Percentiles rank a stretch among this genome's conserved stretches.
phyloP scores from a whole-genome alignment of 2,888 invertebrate species.

The Morpho deidamia region DNA sequence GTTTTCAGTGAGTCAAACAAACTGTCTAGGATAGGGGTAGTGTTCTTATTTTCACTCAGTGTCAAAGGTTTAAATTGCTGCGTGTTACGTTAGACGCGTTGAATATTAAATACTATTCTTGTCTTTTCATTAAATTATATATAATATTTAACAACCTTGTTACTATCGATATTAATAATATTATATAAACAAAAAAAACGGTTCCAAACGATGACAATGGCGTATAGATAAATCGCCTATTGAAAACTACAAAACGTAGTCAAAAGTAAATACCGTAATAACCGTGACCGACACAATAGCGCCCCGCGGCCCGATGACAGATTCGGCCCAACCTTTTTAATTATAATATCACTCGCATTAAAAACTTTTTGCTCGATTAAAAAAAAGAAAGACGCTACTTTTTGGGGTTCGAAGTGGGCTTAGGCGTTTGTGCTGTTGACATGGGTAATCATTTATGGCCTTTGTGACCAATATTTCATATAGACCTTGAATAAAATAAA shows the following conservation, averaged over 20 bases:
- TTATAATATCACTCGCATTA: constrained; percentile 77
- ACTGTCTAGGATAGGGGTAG: too few relatives aligned
- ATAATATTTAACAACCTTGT: too few relatives aligned
- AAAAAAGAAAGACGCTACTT: constrained; percentile 29
- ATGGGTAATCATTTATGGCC: constrained; percentile 17
- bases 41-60: too few relatives aligned
- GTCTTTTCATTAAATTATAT: too few relatives aligned
- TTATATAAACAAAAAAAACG: neutral
- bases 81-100: too few relatives aligned
- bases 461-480: neutral
- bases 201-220: constrained; percentile 7
- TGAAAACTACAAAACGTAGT: constrained; percentile 53
- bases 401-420: constrained; percentile 35
- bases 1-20: too few relatives aligned
- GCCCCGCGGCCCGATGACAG: constrained; percentile 62
- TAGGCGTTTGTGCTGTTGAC: constrained; percentile 29
- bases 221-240: constrained; percentile 26
- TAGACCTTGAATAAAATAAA: neutral
- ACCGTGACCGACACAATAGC: constrained; percentile 62
- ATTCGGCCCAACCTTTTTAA: constrained; percentile 64
- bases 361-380: constrained; percentile 48
- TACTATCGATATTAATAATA: neutral
- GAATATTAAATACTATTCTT: too few relatives aligned
- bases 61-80: too few relatives aligned
- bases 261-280: constrained; percentile 74